Base-by-base conservation (phyloP, 1,140 invertebrate genomes). In the Nilaparvata lugens region DNA sequence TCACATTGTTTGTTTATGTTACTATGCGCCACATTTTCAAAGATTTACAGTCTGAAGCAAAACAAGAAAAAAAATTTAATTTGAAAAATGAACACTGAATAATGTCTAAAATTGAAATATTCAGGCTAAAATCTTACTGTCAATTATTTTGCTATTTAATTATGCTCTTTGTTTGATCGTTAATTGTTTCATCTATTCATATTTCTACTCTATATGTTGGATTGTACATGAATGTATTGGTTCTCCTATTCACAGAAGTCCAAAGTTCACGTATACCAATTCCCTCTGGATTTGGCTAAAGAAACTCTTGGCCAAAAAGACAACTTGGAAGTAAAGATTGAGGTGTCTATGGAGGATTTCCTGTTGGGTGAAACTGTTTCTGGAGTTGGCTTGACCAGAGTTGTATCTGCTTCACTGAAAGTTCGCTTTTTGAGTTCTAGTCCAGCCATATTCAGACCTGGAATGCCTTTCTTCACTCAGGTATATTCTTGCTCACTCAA, bases 361-460 rank as follows among this genome's bases (percentile, higher is more conserved):
- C 70, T 73, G 38, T 66, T 70, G 23, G 72, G 72, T 14, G 71
- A 72, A 61, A 68, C 69, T 2, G 55, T 68, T 40, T 53, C 62
- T 7, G 73, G 80, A 0, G 82, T 73, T 65, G 75, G 76, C 19
- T 75, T 76, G 52, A 78, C 79, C 2, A 66, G 76, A 42, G 73
- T 84, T 6, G 76, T 80, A 55, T 71, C 73, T 31, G 72, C 74
- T 11, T 67, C 68, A 9, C 60, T 81, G 5, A 69, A 70, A 45
- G 59, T 85, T 3, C 68, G 72, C 25, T 83, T 83, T 68, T 68
- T 84, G 2, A 80, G 79, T 21, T 68, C 73, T 28, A 68, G 67
- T 42, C 75, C 79, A 1, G 67, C 76, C 42, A 71, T 79, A 25
- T 85, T 83, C 66, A 82, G 79, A 67, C 82, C 82, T 3, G 76